A percentile compares a stretch with the other conserved stretches of the same genome.
Conservation (phyloP, 2,113 vertebrate species). For the Mellivora capensis region DNA sequence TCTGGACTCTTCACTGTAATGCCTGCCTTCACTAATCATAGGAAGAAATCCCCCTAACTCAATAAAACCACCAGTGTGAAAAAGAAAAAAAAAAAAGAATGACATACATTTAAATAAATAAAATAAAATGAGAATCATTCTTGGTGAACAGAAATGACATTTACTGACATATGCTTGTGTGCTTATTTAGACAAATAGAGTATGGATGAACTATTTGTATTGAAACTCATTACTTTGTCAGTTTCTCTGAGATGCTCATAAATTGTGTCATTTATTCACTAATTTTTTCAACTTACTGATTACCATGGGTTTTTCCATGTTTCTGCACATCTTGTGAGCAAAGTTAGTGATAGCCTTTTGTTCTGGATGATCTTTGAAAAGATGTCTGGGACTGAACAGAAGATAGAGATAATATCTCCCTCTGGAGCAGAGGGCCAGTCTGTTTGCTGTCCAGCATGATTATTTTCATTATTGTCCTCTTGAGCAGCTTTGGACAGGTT, state of each 20-base stretch:
- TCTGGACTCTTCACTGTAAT: background rate
- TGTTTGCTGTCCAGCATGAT: background rate
- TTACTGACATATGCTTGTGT: background rate
- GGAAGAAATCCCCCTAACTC: constrained; percentile 20
- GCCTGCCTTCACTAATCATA: background rate
- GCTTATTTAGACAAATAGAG: background rate
- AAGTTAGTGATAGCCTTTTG: background rate
- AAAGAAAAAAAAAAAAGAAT: background rate
- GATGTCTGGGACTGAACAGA: background rate
- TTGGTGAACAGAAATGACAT: background rate
- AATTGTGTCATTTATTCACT: background rate
- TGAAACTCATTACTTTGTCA: background rate
- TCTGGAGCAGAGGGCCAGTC: background rate
- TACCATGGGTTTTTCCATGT: background rate
- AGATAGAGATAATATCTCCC: background rate
- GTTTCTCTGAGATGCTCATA: background rate
- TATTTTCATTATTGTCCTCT: background rate
- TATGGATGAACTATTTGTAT: background rate
- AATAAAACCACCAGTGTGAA: constrained; percentile 17
- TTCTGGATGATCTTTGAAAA: background rate
- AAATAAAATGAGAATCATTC: background rate
- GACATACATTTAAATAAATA: background rate
- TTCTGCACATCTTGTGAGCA: background rate
- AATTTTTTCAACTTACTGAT: background rate
- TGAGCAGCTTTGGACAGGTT: background rate